Percentiles rank a stretch among this genome's conserved stretches.
Conservation (phyloP, 2,113 vertebrate genomes). For the Cepphus grylle region DNA sequence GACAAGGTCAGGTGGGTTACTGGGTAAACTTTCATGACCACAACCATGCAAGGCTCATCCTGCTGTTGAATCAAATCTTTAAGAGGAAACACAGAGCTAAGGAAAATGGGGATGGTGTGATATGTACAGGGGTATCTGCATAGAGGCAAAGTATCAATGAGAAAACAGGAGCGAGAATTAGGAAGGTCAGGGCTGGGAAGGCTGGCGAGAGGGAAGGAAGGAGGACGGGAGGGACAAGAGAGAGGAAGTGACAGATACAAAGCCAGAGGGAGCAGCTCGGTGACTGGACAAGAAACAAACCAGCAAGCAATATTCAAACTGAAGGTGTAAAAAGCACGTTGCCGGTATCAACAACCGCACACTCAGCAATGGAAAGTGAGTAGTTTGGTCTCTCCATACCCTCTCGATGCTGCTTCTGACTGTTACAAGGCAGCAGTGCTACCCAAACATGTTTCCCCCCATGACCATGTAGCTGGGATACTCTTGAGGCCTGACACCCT, state of each 20-base stretch:
- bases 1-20: not conserved
- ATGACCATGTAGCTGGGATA: not conserved
- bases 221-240: not conserved
- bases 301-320: not conserved
- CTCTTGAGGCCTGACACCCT: not conserved
- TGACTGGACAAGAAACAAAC: not conserved
- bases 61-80: not conserved
- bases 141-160: not conserved
- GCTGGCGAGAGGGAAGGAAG: not conserved
- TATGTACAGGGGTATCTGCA: not conserved
- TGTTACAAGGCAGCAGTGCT: not conserved
- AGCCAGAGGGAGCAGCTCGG: fast-evolving
- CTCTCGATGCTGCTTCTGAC: not conserved
- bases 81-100: not conserved
- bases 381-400: not conserved
- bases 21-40: not conserved
- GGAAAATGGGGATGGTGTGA: not conserved
- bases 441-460: not conserved
- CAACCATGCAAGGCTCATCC: not conserved
- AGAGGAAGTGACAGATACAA: not conserved
- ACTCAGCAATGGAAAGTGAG: not conserved
- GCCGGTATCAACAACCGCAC: not conserved
- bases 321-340: not conserved
- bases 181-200: not conserved
- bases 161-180: not conserved